Conservation (phyloP, 2,888 invertebrate species). For the Agriopis aurantiaria region DNA sequence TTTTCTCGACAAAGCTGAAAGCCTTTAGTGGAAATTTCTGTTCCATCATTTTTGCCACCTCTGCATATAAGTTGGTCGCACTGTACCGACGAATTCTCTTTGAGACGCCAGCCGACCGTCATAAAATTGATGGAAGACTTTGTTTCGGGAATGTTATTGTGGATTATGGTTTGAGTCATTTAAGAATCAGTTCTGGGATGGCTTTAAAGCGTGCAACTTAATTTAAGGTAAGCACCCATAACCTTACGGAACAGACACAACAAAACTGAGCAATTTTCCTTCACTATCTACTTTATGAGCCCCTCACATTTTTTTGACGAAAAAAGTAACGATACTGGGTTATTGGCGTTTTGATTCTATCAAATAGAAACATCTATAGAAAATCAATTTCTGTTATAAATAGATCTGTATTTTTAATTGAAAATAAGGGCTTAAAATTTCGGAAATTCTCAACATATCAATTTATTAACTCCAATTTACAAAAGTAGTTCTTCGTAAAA, state of each 20-base stretch:
- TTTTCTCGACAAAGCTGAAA: not conserved
- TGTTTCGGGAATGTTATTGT: conserved; percentile 22
- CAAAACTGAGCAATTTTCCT: too few species aligned
- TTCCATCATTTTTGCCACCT: not conserved
- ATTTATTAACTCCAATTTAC: too few species aligned
- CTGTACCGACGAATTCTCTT: conserved; percentile 14
- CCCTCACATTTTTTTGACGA: too few species aligned
- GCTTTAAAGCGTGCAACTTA: not conserved
- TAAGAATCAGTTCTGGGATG: conserved; percentile 6
- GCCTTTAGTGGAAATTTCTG: not conserved
- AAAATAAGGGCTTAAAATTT: too few species aligned
- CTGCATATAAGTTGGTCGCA: not conserved
- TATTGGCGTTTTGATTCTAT: too few species aligned
- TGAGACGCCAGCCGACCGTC: conserved; percentile 20
- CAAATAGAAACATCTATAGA: too few species aligned
- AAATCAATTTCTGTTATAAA: too few species aligned
- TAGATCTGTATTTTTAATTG: too few species aligned
- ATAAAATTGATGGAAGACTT: conserved; percentile 34
- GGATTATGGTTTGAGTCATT: conserved; percentile 15
- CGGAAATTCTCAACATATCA: too few species aligned
- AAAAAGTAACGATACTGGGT: too few species aligned
- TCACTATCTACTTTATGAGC: too few species aligned
- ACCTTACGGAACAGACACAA: not conserved
- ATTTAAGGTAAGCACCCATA: not conserved
- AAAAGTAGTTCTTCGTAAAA: too few species aligned